phyloP scores from a whole-genome alignment of 2,113 vertebrate genomes.

The Bubo scandiacus region DNA sequence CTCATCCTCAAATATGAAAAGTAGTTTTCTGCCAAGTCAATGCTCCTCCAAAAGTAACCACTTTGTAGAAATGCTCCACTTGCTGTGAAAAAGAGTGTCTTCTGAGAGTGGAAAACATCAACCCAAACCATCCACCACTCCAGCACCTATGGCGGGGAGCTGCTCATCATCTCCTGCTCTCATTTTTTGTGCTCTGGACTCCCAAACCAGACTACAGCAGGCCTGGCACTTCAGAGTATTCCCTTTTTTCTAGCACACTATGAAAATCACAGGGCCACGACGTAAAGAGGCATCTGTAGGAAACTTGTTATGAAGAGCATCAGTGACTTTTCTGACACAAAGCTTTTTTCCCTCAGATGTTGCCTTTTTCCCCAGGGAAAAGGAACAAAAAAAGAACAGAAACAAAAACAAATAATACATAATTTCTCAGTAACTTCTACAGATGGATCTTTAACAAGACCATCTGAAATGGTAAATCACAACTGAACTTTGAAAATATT shows the following conservation, averaged over 20 bases:
- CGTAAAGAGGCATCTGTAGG: neutral
- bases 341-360: neutral
- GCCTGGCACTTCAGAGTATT: neutral
- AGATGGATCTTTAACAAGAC: neutral
- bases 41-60: neutral
- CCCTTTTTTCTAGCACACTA: neutral
- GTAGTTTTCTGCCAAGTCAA: neutral
- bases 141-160: neutral
- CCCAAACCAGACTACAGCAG: neutral
- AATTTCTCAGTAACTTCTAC: neutral
- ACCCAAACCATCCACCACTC: neutral
- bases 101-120: neutral
- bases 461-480: neutral
- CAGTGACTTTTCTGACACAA: neutral
- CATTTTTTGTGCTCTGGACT: neutral
- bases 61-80: neutral
- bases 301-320: neutral
- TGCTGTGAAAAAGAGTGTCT: neutral
- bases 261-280: neutral
- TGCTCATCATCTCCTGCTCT: neutral
- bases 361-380: neutral
- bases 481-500: neutral
- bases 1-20: neutral
- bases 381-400: neutral
- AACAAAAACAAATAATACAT: neutral